A percentile compares a stretch with the other conserved stretches of the same genome.
These are phyloP conservation scores for Drosophila baimaii DNA, from an alignment of 1,140 invertebrate genomes.

Conservation along the genomic window DNA sequence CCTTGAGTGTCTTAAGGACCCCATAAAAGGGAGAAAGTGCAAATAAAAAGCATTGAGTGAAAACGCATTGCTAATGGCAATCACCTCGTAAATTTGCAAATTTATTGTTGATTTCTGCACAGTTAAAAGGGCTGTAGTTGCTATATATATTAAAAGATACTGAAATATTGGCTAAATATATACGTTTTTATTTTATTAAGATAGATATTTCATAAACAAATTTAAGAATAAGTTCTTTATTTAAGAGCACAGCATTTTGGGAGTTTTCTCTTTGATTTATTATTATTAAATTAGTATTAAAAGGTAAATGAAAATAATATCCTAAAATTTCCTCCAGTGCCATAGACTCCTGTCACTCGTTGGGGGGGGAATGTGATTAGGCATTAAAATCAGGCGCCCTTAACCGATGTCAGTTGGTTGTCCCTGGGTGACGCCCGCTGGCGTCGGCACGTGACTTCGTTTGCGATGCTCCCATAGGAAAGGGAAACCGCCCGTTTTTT, in stretches of 20 bases:
- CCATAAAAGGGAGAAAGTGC: conserved; percentile 11
- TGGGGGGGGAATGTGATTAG: conserved; percentile 14
- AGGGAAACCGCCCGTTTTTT: conserved; percentile 11
- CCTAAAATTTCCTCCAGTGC: neutral
- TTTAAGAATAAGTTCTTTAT: neutral
- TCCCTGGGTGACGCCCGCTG: conserved; percentile 49
- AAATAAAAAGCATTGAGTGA: conserved; percentile 25
- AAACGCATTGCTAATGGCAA: conserved; percentile 30
- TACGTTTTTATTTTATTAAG: neutral
- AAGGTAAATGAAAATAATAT: neutral
- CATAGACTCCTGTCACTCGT: neutral
- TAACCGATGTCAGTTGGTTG: conserved; percentile 16
- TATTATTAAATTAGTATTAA: too few species aligned
- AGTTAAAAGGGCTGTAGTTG: neutral
- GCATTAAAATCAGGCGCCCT: conserved; percentile 49
- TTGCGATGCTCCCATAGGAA: conserved; percentile 35
- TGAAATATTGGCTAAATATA: neutral
- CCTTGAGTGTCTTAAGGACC: conserved; percentile 29
- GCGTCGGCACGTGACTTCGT: conserved; percentile 71
- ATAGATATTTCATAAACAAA: neutral
- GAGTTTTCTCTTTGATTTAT: neutral
- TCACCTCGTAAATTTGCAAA: conserved; percentile 46
- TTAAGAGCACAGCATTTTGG: too few species aligned
- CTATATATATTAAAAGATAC: neutral
- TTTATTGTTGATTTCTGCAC: conserved; percentile 37